Conservation (phyloP, 2,797 vertebrate genomes). For the Cuculus canorus region DNA sequence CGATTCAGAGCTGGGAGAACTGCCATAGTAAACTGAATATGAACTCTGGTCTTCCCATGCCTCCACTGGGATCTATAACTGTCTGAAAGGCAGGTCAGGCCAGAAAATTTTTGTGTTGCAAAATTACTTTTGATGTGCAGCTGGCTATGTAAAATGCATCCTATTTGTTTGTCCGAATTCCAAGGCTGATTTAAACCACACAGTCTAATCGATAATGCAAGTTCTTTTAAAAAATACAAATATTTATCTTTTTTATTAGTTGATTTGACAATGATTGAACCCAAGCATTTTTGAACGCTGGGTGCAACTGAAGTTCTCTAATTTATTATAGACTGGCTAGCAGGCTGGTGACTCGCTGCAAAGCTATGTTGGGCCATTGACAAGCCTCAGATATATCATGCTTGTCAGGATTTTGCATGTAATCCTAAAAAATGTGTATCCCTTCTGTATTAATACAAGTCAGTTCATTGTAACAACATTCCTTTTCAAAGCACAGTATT, state of each 20-base stretch:
- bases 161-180: slow-evolving; percentile 61
- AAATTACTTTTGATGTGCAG: slow-evolving; percentile 70
- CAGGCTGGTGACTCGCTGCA: not conserved
- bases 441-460: not conserved
- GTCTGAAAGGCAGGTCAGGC: slow-evolving; percentile 68
- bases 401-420: not conserved
- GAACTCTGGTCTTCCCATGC: slow-evolving; percentile 71
- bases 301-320: not conserved
- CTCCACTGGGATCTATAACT: slow-evolving; percentile 72
- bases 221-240: not conserved
- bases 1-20: slow-evolving; percentile 71
- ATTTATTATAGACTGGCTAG: not conserved
- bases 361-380: not conserved
- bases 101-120: slow-evolving; percentile 68
- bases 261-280: slow-evolving; percentile 33
- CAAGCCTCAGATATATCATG: not conserved
- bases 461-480: not conserved
- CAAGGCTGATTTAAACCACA: slow-evolving; percentile 37
- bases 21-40: slow-evolving; percentile 74
- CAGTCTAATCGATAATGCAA: slow-evolving; percentile 23
- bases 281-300: not conserved
- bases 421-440: not conserved
- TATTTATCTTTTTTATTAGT: slow-evolving; percentile 13
- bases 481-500: not conserved
- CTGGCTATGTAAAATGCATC: slow-evolving; percentile 49